Base-by-base conservation (phyloP, 2,888 invertebrate species). In the Heliconius ethilla region DNA sequence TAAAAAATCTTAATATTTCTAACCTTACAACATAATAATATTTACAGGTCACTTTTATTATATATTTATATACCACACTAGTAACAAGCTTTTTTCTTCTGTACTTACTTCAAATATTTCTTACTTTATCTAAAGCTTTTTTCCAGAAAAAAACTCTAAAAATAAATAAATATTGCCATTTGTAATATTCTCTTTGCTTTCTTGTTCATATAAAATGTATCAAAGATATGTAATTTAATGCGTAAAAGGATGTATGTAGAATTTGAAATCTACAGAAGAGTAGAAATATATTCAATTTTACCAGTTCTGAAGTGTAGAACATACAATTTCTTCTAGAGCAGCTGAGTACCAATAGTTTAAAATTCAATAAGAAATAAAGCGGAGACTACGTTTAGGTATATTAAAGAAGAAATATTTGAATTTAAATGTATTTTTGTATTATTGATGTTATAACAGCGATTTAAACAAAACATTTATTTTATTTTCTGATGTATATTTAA, bases 351-450 rank as follows among this genome's bases (percentile, higher is more conserved):
- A 75, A 77, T 77, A 79, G 79, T 80, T 82, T 77, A 70, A 78
- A 82, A 80, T 80, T 82, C 81, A 80, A 81, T 81, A 81, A 78
- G 75, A 82, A 82, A 82, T 81, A 83, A 79, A 79, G 73, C 63
- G 29, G 37, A 79, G 65, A 74, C 75, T 73, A 77, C 70, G 51
- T 77, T 79, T 73, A 63, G 55, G 69, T 73, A 73, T 75, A 79
- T 75, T 80, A 75, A 69, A 81, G 70, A 75, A 65, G 63, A 80
- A 80, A 79, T 80, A 70, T 80, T 80, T 72, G 79, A 78, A 80
- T 75, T 27, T 75, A 75, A 78, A 73, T 78, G 80, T 51, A 29
- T 59, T 76, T 76, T 75, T 79, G 72, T 65, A 81, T 75, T 79
- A 78, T 80, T 79, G 77, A 79, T 33, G 33, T 33, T 78, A 45